These are phyloP conservation scores for Axinella damicornis DNA, from an alignment of 37 sponge, comb jelly and placozoan species.

Conservation along the genomic window DNA sequence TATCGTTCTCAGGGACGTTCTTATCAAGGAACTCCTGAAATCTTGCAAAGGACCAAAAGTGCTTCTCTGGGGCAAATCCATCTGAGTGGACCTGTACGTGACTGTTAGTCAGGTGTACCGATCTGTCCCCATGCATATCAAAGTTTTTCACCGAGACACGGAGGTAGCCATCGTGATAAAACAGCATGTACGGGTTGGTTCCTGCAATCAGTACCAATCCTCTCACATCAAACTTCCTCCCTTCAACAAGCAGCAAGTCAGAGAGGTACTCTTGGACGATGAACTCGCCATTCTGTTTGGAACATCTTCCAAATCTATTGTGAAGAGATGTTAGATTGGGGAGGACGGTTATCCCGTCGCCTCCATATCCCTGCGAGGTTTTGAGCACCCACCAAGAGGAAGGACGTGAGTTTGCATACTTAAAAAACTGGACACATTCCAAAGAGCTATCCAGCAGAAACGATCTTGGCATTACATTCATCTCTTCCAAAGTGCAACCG, in stretches of 20 bases:
- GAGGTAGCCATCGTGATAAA: slow-evolving; percentile 87
- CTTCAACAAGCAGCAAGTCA: slow-evolving; percentile 62
- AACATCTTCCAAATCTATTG: slow-evolving; percentile 54
- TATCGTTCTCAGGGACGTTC: slow-evolving; percentile 49
- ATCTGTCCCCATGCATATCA: slow-evolving; percentile 34
- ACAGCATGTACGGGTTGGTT: slow-evolving; percentile 78
- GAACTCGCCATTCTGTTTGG: slow-evolving; percentile 21
- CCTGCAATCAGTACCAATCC: slow-evolving; percentile 75
- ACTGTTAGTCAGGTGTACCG: slow-evolving; percentile 86
- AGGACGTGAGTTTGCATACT: slow-evolving; percentile 18
- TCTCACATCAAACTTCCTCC: slow-evolving; percentile 87
- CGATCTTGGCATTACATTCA: slow-evolving; percentile 71
- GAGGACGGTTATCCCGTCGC: slow-evolving; percentile 71
- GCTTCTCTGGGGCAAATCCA: slow-evolving; percentile 49
- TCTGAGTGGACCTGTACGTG: slow-evolving; percentile 62
- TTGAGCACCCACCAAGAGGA: slow-evolving; percentile 80
- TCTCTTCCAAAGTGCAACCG: slow-evolving; percentile 65
- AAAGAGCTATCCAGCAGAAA: slow-evolving; percentile 57
- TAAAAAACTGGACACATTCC: slow-evolving; percentile 75
- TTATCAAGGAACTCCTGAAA: slow-evolving; percentile 75
- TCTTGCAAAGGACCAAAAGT: slow-evolving; percentile 82
- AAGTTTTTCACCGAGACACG: slow-evolving; percentile 70
- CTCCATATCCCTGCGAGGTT: slow-evolving; percentile 74
- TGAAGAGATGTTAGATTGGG: slow-evolving; percentile 19
- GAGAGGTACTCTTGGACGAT: slow-evolving; percentile 80